A percentile compares a stretch with the other conserved stretches of the same genome.
Evolutionary conservation across 2,113 vertebrate species (phyloP).

Genomic region (Perognathus longimembris): DNA sequence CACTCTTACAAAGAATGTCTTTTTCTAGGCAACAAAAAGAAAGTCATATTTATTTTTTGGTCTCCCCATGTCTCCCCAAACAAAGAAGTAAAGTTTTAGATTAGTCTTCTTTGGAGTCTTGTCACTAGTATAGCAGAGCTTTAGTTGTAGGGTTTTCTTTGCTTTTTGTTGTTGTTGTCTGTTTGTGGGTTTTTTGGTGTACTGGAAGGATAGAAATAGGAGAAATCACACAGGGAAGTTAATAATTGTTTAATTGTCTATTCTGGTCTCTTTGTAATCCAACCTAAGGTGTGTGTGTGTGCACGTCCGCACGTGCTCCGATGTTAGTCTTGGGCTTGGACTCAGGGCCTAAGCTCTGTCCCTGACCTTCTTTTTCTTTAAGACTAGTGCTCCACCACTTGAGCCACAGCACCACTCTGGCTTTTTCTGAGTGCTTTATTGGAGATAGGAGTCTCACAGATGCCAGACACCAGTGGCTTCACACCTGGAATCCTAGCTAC

Average conservation of each 20-base stretch:
- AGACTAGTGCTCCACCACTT: too few species aligned
- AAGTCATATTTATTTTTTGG: constrained; percentile 6
- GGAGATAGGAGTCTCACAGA: too few species aligned
- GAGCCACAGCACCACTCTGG: too few species aligned
- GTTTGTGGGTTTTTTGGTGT: too few species aligned
- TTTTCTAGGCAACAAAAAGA: constrained; percentile 20
- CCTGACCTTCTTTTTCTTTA: too few species aligned
- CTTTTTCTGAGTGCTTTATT: too few species aligned
- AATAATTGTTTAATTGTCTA: not conserved
- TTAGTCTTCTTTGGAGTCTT: not conserved
- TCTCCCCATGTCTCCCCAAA: not conserved
- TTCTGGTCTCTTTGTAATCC: constrained; percentile 20
- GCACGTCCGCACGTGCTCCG: too few species aligned
- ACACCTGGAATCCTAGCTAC: too few species aligned
- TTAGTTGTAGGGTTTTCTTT: not conserved
- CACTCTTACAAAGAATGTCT: not conserved
- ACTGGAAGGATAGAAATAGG: not conserved
- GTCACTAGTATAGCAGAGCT: not conserved
- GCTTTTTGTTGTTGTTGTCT: too few species aligned
- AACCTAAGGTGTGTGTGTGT: not conserved
- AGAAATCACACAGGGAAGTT: not conserved
- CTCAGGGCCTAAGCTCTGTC: too few species aligned
- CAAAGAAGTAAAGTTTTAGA: not conserved
- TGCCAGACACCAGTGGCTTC: too few species aligned
- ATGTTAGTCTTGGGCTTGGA: too few species aligned